phyloP scores from a whole-genome alignment of 2,888 invertebrate species.

The Xanthorhoe spadicearia region DNA sequence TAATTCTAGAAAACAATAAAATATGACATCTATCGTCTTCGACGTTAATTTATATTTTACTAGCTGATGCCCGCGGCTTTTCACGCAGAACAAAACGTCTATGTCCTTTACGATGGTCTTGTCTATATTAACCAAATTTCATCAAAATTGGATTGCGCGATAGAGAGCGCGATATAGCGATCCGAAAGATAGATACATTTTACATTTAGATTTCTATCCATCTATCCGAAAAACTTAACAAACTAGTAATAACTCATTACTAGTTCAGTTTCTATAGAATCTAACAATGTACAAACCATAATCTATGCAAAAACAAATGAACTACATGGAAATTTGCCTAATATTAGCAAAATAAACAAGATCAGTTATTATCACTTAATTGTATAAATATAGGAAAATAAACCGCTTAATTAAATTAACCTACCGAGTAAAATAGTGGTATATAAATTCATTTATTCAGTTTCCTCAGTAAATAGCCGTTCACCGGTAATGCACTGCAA shows the following conservation, averaged over 20 bases:
- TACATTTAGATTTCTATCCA: too few relatives aligned
- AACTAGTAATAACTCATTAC: too few relatives aligned
- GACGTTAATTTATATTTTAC: too few relatives aligned
- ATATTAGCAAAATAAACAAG: not conserved
- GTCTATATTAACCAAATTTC: too few relatives aligned
- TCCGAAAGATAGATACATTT: too few relatives aligned
- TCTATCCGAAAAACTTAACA: too few relatives aligned
- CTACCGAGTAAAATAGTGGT: conserved; percentile 19
- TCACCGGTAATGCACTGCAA: conserved; percentile 28
- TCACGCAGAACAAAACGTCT: too few relatives aligned
- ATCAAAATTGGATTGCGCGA: too few relatives aligned
- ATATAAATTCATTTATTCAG: conserved; percentile 33
- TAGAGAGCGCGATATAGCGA: too few relatives aligned
- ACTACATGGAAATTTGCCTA: not conserved
- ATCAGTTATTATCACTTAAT: not conserved
- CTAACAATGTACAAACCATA: not conserved
- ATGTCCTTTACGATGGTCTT: too few relatives aligned
- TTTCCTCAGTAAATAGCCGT: conserved; percentile 31
- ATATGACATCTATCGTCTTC: conserved; percentile 41
- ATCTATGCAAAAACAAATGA: not conserved
- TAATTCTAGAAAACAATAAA: conserved; percentile 45
- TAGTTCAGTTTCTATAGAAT: not conserved
- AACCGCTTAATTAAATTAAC: conserved; percentile 31
- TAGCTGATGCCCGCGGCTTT: too few relatives aligned
- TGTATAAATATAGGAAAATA: conserved; percentile 14